phyloP scores from a whole-genome alignment of 1,140 invertebrate genomes.

The Zaprionus camerounensis region DNA sequence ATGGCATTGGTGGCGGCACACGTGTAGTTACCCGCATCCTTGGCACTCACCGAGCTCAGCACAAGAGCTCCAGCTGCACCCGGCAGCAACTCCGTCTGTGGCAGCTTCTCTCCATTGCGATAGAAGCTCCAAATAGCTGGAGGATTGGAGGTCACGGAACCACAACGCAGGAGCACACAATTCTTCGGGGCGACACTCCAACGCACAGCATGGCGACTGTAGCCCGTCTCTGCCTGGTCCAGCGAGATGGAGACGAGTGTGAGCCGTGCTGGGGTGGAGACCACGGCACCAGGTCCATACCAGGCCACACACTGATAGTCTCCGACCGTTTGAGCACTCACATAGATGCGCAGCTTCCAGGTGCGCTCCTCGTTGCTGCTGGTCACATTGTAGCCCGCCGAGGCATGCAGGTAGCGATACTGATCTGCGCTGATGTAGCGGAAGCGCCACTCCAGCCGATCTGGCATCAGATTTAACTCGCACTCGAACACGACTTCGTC shows the following conservation, averaged over 20 bases:
- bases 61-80: constrained; percentile 85
- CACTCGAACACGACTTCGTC: constrained; percentile 93
- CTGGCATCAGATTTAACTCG: constrained; percentile 89
- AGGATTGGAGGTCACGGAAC: constrained; percentile 74
- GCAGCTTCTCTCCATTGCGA: constrained; percentile 77
- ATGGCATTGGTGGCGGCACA: constrained; percentile 87
- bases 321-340: constrained; percentile 86
- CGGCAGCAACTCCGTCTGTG: constrained; percentile 69
- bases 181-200: constrained; percentile 82
- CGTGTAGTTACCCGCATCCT: constrained; percentile 86
- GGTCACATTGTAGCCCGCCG: constrained; percentile 73
- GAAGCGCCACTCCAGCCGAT: constrained; percentile 91
- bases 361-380: constrained; percentile 66
- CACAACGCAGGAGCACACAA: constrained; percentile 77
- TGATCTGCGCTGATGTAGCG: constrained; percentile 31
- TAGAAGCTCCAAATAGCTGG: constrained; percentile 82
- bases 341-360: constrained; percentile 85
- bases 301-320: constrained; percentile 92
- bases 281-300: constrained; percentile 91
- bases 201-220: constrained; percentile 54
- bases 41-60: constrained; percentile 85
- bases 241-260: constrained; percentile 87
- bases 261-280: constrained; percentile 90
- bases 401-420: constrained; percentile 53
- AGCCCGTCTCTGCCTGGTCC: constrained; percentile 49